These are phyloP conservation scores for Drosophila sechellia DNA, from an alignment of 1,140 invertebrate genomes.

Conservation along the genomic window DNA sequence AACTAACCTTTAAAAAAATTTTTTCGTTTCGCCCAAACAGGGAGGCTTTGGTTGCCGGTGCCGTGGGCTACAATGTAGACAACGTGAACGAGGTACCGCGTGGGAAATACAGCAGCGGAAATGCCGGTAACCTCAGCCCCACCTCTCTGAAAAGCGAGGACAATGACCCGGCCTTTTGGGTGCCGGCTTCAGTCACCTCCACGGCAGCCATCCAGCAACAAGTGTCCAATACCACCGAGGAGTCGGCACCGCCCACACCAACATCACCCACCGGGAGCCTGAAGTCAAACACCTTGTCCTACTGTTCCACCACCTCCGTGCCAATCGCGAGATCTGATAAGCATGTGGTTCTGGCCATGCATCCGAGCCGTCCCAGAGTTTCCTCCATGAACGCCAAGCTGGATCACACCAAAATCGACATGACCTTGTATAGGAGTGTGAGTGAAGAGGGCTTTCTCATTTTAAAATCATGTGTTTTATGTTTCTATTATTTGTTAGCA, in stretches of 20 bases:
- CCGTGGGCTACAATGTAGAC: slow-evolving; percentile 81
- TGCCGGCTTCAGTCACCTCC: slow-evolving; percentile 79
- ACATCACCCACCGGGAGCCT: slow-evolving; percentile 84
- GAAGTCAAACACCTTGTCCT: slow-evolving; percentile 78
- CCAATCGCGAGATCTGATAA: slow-evolving; percentile 86
- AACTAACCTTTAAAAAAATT: slow-evolving; percentile 1
- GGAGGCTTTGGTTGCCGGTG: slow-evolving; percentile 84
- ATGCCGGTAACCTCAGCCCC: slow-evolving; percentile 80
- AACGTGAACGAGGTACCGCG: slow-evolving; percentile 79
- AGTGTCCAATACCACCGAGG: slow-evolving; percentile 75
- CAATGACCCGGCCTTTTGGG: slow-evolving; percentile 84
- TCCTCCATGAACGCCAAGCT: slow-evolving; percentile 86
- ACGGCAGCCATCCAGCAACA: slow-evolving; percentile 69
- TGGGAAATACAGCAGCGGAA: slow-evolving; percentile 46
- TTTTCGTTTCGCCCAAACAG: slow-evolving; percentile 64
- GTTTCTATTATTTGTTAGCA: slow-evolving; percentile 42
- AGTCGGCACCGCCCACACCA: slow-evolving; percentile 85
- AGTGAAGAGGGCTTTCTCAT: slow-evolving; percentile 17
- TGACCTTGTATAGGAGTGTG: slow-evolving; percentile 85
- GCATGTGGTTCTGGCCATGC: slow-evolving; percentile 85
- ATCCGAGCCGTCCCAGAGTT: slow-evolving; percentile 81
- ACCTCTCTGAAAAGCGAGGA: slow-evolving; percentile 79
- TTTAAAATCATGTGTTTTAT: not conserved
- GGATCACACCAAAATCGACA: slow-evolving; percentile 86
- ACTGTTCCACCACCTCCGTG: slow-evolving; percentile 77